Base-by-base conservation (phyloP, 2,797 vertebrate genomes). In the Falco biarmicus region DNA sequence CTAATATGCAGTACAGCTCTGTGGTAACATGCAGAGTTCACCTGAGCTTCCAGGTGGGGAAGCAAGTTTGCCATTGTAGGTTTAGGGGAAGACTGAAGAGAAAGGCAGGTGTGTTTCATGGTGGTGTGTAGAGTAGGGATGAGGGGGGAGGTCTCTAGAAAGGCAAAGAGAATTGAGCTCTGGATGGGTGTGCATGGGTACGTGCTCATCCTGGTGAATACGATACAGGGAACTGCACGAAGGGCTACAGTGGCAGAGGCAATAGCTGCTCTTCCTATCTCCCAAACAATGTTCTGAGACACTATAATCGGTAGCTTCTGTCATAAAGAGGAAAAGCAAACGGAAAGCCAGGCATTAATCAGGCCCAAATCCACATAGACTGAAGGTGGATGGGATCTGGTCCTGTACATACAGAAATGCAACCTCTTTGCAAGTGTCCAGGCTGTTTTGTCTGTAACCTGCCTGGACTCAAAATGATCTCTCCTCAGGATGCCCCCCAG, bases 171-270 rank as follows among this genome's bases (percentile, higher is more conserved):
- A 24, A 39, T 39, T 51, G 11, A 56, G 26, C 21, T 65, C 51
- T 14, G n/a, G 20, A 21, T 64, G 61, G 37, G 5, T 28, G 5
- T 5, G 22, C 12, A 5, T 19, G 71, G 20, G 8, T 17, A 12
- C 1, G 1, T 12, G 47, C 47, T 32, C 13, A 31, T 15, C n/a
- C 51, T 26, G 28, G 32, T 31, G 31, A 84, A 34, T 26, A 2
- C 9, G 5, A 10, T 11, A 25, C 28, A 31, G 22, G 73, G n/a
- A 75, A 26, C 18, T 21, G 69, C 1, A 4, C 1, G 1, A 41
- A 70, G 64, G 39, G 16, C 57, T 37, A 2, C 34, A 11, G 31
- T 28, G 51, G 28, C 32, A 39, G 61, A 57, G 43, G 59, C 18
- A 39, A 29, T 16, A 78, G 56, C 51, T 61, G 66, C 60, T 68